These are phyloP conservation scores for Drosophila santomea DNA, from an alignment of 1,140 invertebrate species.

Conservation along the genomic window DNA sequence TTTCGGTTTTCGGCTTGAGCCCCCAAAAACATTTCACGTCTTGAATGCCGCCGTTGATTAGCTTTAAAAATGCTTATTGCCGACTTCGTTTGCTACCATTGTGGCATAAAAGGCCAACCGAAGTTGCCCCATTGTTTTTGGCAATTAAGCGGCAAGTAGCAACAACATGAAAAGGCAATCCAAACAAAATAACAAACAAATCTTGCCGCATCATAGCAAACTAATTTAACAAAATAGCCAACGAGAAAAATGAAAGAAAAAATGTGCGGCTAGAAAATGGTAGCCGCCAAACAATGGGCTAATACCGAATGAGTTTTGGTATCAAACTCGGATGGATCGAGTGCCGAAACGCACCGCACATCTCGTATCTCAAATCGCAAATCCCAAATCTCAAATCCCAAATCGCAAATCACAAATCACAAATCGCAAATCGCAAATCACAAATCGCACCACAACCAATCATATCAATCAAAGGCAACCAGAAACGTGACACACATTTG, in stretches of 20 bases:
- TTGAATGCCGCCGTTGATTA: conserved; percentile 56
- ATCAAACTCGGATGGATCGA: background rate
- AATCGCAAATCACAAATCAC: background rate
- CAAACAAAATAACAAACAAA: conserved; percentile 48
- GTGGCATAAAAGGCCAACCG: conserved; percentile 12
- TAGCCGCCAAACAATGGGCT: conserved; percentile 41
- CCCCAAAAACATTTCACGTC: background rate
- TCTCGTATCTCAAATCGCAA: background rate
- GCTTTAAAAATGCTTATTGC: conserved; percentile 54
- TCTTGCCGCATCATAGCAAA: conserved; percentile 64
- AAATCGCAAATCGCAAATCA: conserved; percentile 1
- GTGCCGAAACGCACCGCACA: too few relatives aligned
- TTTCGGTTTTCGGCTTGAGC: background rate
- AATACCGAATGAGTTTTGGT: conserved; percentile 16
- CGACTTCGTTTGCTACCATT: conserved; percentile 47
- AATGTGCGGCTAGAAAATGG: conserved; percentile 6
- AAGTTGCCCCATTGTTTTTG: conserved; percentile 47
- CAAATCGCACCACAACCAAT: conserved; percentile 53
- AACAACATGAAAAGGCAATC: conserved; percentile 44
- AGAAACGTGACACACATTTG: conserved; percentile 77
- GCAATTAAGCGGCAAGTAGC: conserved; percentile 59
- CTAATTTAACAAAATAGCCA: conserved; percentile 59
- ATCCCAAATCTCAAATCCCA: too few relatives aligned
- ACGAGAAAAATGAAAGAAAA: background rate
- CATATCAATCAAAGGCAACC: conserved; percentile 67